A percentile compares a stretch with the other conserved stretches of the same genome.
Conservation (phyloP, 2,113 vertebrate genomes). For the Orthochromis indermauri region DNA sequence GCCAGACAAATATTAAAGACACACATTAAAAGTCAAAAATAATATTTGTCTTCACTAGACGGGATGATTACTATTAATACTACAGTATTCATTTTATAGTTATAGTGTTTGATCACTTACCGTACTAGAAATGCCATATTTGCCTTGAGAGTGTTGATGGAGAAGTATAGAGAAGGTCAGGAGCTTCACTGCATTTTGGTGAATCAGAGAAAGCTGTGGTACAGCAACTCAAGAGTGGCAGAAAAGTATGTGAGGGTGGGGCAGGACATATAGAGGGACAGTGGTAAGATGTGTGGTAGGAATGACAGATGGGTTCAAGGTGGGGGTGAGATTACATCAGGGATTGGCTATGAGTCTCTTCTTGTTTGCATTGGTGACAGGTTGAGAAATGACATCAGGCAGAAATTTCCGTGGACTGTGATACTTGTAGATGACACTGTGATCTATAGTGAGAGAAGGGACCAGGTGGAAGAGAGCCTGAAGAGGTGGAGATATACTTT, state of each 20-base stretch:
- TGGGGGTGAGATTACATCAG: not conserved
- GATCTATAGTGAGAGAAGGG: not conserved
- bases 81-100: not conserved
- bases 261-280: not conserved
- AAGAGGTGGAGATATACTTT: accelerated
- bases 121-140: accelerated
- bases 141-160: not conserved
- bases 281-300: not conserved
- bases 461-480: not conserved
- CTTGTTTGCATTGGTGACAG: not conserved
- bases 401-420: not conserved
- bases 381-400: not conserved
- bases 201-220: not conserved
- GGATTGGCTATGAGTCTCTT: not conserved
- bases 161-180: not conserved
- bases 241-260: not conserved
- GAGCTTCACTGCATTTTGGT: not conserved
- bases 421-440: not conserved
- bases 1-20: not conserved
- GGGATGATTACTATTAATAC: not conserved
- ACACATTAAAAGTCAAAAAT: not conserved
- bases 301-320: not conserved
- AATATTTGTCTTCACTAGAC: accelerated
- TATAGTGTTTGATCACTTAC: not conserved
- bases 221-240: accelerated